Conservation (phyloP, 2,888 invertebrate genomes). For the Cataglyphis albicans region DNA sequence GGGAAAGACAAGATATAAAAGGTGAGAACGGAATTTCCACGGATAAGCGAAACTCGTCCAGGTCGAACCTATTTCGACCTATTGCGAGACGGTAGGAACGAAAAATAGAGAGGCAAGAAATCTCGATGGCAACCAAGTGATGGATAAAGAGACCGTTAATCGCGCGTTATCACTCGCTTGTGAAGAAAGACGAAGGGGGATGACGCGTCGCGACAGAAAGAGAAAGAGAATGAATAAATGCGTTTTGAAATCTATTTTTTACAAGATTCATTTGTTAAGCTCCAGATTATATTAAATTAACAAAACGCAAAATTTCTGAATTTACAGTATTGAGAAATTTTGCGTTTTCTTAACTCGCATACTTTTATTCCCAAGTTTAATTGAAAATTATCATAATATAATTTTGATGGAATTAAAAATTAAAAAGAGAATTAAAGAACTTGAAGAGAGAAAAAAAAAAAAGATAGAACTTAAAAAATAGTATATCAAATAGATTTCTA, state of each 20-base stretch:
- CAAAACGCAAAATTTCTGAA: not conserved
- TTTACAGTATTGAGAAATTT: not conserved
- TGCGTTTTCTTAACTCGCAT: not conserved
- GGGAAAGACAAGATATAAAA: slow-evolving; percentile 13
- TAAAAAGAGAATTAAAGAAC: not conserved
- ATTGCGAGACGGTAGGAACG: slow-evolving; percentile 7
- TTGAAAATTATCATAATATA: not conserved
- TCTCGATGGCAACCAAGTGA: slow-evolving; percentile 37
- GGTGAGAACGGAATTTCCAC: slow-evolving; percentile 34
- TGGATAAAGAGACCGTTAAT: slow-evolving; percentile 68
- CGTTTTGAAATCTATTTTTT: not conserved
- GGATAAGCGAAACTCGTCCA: slow-evolving; percentile 21
- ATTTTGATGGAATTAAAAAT: not conserved
- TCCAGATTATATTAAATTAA: not conserved
- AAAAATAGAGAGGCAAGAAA: slow-evolving; percentile 13
- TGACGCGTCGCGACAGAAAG: not conserved
- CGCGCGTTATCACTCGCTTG: slow-evolving; percentile 64
- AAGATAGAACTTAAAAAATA: not conserved
- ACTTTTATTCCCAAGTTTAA: not conserved
- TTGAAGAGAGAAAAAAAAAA: too few species aligned
- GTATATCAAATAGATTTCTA: not conserved
- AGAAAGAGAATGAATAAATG: not conserved
- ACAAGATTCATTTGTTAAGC: not conserved
- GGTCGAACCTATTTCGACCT: slow-evolving; percentile 9
- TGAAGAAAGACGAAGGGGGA: slow-evolving; percentile 17